Conservation (phyloP, 2,888 invertebrate genomes). For the Hermaeophaga mercurialis region DNA sequence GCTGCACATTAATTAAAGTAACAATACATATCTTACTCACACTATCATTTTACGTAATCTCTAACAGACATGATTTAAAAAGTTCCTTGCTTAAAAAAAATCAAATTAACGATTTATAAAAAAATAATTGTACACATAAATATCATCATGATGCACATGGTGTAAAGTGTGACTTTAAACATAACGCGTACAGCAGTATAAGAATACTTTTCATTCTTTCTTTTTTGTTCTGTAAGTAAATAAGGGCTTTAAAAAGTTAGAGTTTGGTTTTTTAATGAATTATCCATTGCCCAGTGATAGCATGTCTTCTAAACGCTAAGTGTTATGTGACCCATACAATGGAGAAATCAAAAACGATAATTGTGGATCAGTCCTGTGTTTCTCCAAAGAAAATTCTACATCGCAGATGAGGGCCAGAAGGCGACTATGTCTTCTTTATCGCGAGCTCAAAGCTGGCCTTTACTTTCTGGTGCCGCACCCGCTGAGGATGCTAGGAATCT, state of each 20-base stretch:
- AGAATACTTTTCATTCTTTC: too few species aligned
- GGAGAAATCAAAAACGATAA: too few species aligned
- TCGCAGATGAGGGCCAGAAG: conserved; percentile 29
- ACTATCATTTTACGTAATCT: neutral
- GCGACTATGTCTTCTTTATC: conserved; percentile 56
- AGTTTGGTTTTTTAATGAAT: too few species aligned
- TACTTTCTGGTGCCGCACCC: conserved; percentile 58
- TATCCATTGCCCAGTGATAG: neutral
- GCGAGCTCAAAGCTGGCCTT: conserved; percentile 61
- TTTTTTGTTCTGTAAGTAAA: too few species aligned
- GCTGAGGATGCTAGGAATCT: conserved; percentile 58
- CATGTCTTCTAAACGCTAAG: neutral
- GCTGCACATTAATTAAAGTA: neutral
- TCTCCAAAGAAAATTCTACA: neutral
- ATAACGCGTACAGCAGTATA: too few species aligned
- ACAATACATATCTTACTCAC: neutral
- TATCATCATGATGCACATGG: too few species aligned
- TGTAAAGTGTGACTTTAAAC: too few species aligned
- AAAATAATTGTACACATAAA: too few species aligned
- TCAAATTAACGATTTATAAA: too few species aligned
- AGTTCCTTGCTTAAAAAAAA: too few species aligned
- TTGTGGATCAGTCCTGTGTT: neutral
- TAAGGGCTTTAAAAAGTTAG: too few species aligned
- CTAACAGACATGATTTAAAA: neutral
- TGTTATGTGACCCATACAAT: neutral